Conservation (phyloP, 1,140 invertebrate genomes). For the Drosophila tropicalis region DNA sequence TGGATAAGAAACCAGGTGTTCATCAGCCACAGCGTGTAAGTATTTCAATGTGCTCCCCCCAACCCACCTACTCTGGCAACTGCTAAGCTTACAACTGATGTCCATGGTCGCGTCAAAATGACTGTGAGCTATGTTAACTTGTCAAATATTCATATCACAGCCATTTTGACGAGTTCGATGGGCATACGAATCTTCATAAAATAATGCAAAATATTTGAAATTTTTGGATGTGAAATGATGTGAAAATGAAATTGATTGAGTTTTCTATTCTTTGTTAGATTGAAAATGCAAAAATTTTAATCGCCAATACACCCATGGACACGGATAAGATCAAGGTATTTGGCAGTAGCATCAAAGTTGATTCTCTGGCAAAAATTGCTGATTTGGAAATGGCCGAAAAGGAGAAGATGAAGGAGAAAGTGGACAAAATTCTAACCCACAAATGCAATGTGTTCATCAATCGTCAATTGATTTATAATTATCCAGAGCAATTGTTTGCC, state of each 20-base stretch:
- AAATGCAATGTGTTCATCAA: conserved; percentile 99
- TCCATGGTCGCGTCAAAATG: conserved; percentile 70
- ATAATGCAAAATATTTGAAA: not conserved
- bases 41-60: not conserved
- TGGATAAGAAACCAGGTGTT: conserved; percentile 97
- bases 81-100: conserved; percentile 25
- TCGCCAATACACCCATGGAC: conserved; percentile 99
- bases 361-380: conserved; percentile 99
- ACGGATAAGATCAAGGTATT: conserved; percentile 99
- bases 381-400: conserved; percentile 99
- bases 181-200: conserved; percentile 31
- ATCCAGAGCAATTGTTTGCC: conserved; percentile 99
- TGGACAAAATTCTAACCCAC: conserved; percentile 97
- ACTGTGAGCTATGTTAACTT: conserved; percentile 77
- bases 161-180: conserved; percentile 83
- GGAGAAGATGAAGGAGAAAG: conserved; percentile 99
- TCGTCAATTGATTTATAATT: conserved; percentile 99
- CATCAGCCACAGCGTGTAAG: conserved; percentile 91
- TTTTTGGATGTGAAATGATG: no score
- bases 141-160: conserved; percentile 76
- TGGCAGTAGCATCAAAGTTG: conserved; percentile 98
- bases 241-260: no score
- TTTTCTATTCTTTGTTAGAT: conserved; percentile 82
- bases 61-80: not conserved
- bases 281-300: conserved; percentile 97